These are phyloP conservation scores for Pectinophora gossypiella DNA, from an alignment of 1,140 invertebrate species.

Conservation along the genomic window DNA sequence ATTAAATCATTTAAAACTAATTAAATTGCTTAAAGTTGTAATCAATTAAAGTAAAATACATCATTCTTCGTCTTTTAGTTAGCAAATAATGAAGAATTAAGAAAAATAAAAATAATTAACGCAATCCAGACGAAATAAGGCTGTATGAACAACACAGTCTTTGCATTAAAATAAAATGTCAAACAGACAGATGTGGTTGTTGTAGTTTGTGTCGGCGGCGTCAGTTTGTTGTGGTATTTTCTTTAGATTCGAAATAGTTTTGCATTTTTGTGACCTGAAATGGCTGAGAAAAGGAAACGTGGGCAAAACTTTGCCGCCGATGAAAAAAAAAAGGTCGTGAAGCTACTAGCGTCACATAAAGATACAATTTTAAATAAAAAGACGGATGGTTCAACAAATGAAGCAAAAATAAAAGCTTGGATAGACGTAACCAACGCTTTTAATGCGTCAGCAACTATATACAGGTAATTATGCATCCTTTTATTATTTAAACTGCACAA, in stretches of 20 bases:
- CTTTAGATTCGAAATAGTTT: neutral
- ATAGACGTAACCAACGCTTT: constrained; percentile 7
- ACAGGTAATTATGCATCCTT: constrained; percentile 5
- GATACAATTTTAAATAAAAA: constrained; percentile 20
- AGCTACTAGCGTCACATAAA: constrained; percentile 8
- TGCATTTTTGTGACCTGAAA: neutral
- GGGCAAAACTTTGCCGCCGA: constrained; percentile 11
- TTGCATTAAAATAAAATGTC: neutral
- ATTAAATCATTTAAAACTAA: too few relatives aligned
- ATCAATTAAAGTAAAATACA: neutral
- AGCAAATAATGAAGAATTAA: neutral
- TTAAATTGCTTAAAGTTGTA: neutral
- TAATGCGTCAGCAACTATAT: constrained; percentile 5
- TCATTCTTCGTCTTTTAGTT: neutral
- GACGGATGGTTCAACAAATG: constrained; percentile 15
- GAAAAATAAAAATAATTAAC: neutral
- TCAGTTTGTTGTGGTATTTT: too few relatives aligned
- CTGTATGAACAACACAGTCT: neutral
- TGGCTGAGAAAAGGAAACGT: constrained; percentile 16
- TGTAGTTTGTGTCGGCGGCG: too few relatives aligned
- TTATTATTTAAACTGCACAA: too few relatives aligned
- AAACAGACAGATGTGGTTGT: neutral
- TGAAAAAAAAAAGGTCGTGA: constrained; percentile 6
- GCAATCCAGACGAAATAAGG: neutral
- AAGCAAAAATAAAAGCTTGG: constrained; percentile 15